These are phyloP conservation scores for Capitella teleta DNA, from an alignment of 1,140 invertebrate genomes.

Conservation along the genomic window DNA sequence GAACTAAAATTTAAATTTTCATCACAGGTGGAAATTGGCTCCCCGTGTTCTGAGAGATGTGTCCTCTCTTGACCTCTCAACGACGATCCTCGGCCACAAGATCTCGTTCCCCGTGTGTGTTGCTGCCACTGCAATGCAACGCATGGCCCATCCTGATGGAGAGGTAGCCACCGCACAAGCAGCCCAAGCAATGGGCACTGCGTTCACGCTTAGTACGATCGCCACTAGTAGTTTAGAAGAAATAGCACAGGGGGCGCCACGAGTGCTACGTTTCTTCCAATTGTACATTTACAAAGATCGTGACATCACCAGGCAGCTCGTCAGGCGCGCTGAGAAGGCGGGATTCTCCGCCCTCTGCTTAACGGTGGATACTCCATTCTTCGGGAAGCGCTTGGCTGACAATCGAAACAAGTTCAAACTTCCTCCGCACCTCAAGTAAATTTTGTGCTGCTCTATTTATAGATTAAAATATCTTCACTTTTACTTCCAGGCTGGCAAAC, in stretches of 20 bases:
- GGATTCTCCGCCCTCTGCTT: constrained; percentile 78
- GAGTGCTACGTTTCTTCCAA: constrained; percentile 45
- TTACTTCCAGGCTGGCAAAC: too few species aligned
- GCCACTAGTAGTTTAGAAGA: constrained; percentile 81
- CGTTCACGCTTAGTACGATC: constrained; percentile 76
- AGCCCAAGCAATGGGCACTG: constrained; percentile 45
- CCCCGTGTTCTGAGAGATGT: constrained; percentile 72
- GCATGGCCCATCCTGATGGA: constrained; percentile 71
- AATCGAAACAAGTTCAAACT: constrained; percentile 71
- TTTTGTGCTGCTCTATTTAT: too few species aligned
- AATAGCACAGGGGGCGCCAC: constrained; percentile 61
- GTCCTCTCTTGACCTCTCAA: constrained; percentile 51
- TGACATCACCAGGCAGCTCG: constrained; percentile 58
- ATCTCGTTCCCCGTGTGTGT: constrained; percentile 74
- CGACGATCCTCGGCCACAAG: constrained; percentile 39
- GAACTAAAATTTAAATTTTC: constrained; percentile 1
- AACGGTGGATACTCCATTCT: constrained; percentile 78
- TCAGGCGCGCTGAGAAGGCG: constrained; percentile 67
- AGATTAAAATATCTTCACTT: too few species aligned
- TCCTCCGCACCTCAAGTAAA: constrained; percentile 64
- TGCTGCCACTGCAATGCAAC: constrained; percentile 84
- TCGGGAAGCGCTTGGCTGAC: constrained; percentile 70
- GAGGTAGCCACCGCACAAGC: constrained; percentile 68
- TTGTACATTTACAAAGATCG: constrained; percentile 69
- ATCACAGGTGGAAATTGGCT: constrained; percentile 58